Conservation (phyloP, 2,113 vertebrate genomes). For the Plestiodon gilberti region DNA sequence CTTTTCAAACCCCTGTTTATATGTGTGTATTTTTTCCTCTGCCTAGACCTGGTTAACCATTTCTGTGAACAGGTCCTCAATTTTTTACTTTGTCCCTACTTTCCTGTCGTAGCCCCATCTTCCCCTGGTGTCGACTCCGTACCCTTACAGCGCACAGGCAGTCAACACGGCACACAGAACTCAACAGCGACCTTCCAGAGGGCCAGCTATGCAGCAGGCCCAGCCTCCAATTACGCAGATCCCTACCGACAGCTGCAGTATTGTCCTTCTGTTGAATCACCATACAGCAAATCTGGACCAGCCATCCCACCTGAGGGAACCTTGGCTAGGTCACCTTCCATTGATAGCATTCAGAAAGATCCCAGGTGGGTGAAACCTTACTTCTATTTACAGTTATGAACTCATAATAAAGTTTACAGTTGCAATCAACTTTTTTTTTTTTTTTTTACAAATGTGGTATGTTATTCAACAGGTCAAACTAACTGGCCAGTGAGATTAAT, state of each 20-base stretch:
- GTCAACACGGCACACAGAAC: slow-evolving; percentile 86
- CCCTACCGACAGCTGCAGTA: slow-evolving; percentile 98
- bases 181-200: slow-evolving; percentile 91
- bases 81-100: slow-evolving; percentile 98
- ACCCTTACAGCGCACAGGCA: slow-evolving; percentile 98
- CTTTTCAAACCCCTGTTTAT: slow-evolving; percentile 76
- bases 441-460: slow-evolving; percentile 33
- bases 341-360: slow-evolving; percentile 99
- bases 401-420: neutral
- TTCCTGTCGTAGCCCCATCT: slow-evolving; percentile 97
- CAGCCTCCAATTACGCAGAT: slow-evolving; percentile 90
- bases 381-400: slow-evolving; percentile 46
- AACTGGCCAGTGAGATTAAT: neutral
- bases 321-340: slow-evolving; percentile 96
- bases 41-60: slow-evolving; percentile 91
- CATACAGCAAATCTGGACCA: slow-evolving; percentile 99
- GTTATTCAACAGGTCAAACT: neutral
- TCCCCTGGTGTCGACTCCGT: slow-evolving; percentile 99
- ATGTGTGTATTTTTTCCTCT: slow-evolving; percentile 74
- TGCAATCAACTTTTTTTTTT: neutral
- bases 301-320: slow-evolving; percentile 95
- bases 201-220: slow-evolving; percentile 91
- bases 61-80: slow-evolving; percentile 96
- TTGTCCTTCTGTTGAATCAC: slow-evolving; percentile 97
- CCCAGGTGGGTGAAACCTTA: slow-evolving; percentile 88